Conservation (phyloP, 2,888 invertebrate species). For the Ormia ochracea region DNA sequence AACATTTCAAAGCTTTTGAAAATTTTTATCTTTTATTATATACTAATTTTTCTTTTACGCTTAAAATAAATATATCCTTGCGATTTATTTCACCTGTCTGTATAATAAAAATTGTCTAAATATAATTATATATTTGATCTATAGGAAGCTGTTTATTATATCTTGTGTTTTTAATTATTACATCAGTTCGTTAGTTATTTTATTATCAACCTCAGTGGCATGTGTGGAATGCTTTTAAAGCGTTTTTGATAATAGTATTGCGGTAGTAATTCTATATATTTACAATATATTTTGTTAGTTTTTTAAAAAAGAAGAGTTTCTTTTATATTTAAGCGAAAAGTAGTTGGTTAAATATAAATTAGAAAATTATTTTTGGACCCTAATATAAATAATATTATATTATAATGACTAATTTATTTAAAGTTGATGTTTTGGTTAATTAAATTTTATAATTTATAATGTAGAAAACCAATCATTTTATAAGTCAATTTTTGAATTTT, state of each 20-base stretch:
- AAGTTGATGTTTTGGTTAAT: neutral
- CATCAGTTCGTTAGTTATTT: neutral
- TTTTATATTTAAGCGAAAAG: neutral
- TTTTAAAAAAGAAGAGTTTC: neutral
- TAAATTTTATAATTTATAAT: neutral
- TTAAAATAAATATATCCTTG: constrained; percentile 7
- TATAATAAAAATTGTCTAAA: constrained; percentile 6
- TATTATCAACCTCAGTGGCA: constrained; percentile 10
- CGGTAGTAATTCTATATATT: constrained; percentile 17
- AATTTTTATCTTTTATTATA: constrained; percentile 25
- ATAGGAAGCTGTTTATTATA: constrained; percentile 52
- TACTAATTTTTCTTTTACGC: neutral
- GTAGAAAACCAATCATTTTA: neutral
- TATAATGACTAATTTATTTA: neutral
- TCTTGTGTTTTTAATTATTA: constrained; percentile 5
- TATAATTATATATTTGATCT: constrained; percentile 16
- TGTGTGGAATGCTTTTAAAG: constrained; percentile 46
- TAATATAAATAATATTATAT: neutral
- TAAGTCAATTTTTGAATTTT: neutral
- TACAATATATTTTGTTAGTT: constrained; percentile 17
- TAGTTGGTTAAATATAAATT: neutral
- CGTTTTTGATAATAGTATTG: constrained; percentile 39
- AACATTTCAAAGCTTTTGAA: constrained; percentile 50
- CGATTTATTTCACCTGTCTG: constrained; percentile 32
- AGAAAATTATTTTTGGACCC: constrained; percentile 15